Evolutionary conservation across 1,140 invertebrate species (phyloP).

Genomic region (Drosophila ogumai): DNA sequence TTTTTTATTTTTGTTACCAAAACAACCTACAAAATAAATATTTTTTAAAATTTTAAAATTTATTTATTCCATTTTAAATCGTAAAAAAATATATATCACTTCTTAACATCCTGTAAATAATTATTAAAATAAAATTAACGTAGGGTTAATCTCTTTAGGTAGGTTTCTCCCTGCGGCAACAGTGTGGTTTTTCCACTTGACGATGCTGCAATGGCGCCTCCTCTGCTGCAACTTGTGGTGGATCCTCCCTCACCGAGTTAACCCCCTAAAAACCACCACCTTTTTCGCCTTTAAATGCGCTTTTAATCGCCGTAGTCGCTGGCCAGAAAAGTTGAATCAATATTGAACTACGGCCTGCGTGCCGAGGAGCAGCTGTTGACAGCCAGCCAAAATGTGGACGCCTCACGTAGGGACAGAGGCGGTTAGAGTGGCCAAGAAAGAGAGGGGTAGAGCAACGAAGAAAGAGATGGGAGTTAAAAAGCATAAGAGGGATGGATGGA

Average conservation of each 20-base stretch:
- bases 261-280: neutral
- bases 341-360: conserved; percentile 70
- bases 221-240: conserved; percentile 51
- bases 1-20: too few species aligned
- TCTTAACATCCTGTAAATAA: too few species aligned
- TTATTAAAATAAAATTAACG: neutral
- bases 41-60: neutral
- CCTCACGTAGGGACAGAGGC: conserved; percentile 48
- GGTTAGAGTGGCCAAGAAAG: neutral
- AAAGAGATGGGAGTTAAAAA: neutral
- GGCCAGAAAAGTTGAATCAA: conserved; percentile 70
- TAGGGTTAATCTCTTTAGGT: conserved; percentile 17
- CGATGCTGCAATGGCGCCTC: conserved; percentile 1
- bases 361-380: conserved; percentile 67
- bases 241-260: neutral
- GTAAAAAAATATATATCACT: neutral
- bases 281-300: conserved; percentile 66
- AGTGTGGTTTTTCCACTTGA: conserved; percentile 24
- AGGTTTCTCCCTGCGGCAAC: conserved; percentile 5
- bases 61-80: neutral
- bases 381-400: conserved; percentile 45
- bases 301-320: conserved; percentile 66
- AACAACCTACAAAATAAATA: neutral
- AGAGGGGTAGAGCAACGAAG: neutral
- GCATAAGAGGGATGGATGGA: conserved; percentile 3